Base-by-base conservation (phyloP, 30 jellyfish, hydroid and myxozoan genomes). In the Aurelia aurita complex sp. Pacific region DNA sequence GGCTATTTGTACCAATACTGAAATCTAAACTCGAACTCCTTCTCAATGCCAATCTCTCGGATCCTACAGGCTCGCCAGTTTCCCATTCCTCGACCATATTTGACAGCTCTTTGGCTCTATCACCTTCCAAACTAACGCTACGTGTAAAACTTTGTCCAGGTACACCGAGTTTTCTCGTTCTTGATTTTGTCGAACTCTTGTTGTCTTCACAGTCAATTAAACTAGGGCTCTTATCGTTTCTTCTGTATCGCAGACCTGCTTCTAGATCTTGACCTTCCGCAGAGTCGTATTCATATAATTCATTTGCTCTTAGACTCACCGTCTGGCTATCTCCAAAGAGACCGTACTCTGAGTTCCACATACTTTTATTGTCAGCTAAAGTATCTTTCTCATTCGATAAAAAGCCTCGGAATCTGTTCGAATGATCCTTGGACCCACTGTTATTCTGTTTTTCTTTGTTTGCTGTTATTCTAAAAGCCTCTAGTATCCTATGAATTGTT, bases 61-160 rank as follows among this genome's bases (percentile, higher is more conserved):
- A 18, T 42, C 33, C 43, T 5, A 23, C 6, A 15, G 76, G 43
- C 36, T 17, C 17, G 1, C 42, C 76, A n/a, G 36, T 17, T 5
- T 23, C n/a, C 43, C 54, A 23, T 40, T 46, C 36, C 8, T 66
- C 43, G 16, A 34, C 87, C 35, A 11, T 51, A 16, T n/a, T 62
- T 18, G 32, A 77, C 18, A 40, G 43, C 29, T 40, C 65, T 34
- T 63, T 76, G 11, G 51, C 14, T 63, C 53, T 40, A 67, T 61
- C 76, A 77, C 77, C 65, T 62, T 77, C 87, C 43, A 60, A 77
- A 36, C 87, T 77, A 1, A 51, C 64, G 70, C 87, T 77, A 14
- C 87, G 70, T 42, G 87, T 67, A 34, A 59, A 63, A n/a, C 33
- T 36, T 46, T 53, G 64, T 18, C 68, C 61, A 10, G 74, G 74